Evolutionary conservation across 1,140 invertebrate species (phyloP).

Genomic region (Drosophila ananassae): DNA sequence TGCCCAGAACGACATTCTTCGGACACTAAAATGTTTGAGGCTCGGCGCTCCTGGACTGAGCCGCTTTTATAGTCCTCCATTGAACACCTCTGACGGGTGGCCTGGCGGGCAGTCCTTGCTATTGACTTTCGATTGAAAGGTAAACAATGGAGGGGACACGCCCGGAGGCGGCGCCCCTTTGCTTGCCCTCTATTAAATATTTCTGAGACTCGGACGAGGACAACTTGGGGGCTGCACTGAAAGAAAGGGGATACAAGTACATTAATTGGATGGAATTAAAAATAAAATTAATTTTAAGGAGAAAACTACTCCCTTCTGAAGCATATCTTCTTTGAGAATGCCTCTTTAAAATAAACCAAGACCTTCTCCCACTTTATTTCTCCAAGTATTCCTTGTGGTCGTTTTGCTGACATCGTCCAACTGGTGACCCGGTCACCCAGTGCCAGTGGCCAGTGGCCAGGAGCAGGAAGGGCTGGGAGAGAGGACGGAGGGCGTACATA

Average conservation of each 20-base stretch:
- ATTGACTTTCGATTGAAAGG: conserved; percentile 81
- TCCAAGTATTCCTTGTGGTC: conserved; percentile 50
- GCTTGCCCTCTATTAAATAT: conserved; percentile 71
- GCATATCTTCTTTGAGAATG: no score
- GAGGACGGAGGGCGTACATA: conserved; percentile 60
- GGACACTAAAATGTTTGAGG: neutral
- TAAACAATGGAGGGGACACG: conserved; percentile 66
- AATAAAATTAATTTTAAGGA: neutral
- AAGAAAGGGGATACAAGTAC: neutral
- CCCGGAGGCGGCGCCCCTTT: conserved; percentile 56
- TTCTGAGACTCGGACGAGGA: conserved; percentile 28
- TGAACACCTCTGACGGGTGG: neutral
- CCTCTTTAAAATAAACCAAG: neutral
- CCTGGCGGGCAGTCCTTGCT: conserved; percentile 47
- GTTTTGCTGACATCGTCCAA: conserved; percentile 69
- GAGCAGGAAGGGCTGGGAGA: conserved; percentile 1
- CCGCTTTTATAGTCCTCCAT: conserved; percentile 29
- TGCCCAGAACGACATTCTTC: conserved; percentile 76
- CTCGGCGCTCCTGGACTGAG: neutral
- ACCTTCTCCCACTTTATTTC: neutral
- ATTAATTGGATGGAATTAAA: neutral
- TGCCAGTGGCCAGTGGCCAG: neutral
- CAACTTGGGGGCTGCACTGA: conserved; percentile 6
- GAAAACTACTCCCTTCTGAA: no score
- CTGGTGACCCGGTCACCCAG: conserved; percentile 36